Conservation (phyloP, 2,888 invertebrate genomes). For the Perdita meconis region DNA sequence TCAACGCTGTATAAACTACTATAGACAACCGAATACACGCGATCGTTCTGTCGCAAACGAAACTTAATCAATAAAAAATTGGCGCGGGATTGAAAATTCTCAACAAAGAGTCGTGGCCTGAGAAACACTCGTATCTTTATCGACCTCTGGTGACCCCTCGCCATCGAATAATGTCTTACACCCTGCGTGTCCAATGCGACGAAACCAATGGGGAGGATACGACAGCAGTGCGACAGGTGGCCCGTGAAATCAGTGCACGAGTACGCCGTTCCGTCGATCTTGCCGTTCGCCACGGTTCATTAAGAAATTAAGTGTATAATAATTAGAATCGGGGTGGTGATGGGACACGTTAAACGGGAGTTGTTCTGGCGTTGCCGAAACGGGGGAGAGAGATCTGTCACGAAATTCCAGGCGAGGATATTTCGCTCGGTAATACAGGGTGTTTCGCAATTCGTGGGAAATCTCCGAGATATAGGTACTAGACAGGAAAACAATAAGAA, state of each 20-base stretch:
- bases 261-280: conserved; percentile 73
- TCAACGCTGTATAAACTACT: too few relatives aligned
- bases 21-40: too few relatives aligned
- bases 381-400: background rate
- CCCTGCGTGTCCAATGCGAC: conserved; percentile 80
- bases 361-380: conserved; percentile 28
- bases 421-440: too few relatives aligned
- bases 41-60: too few relatives aligned
- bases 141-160: conserved; percentile 41
- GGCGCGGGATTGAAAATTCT: background rate
- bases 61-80: background rate
- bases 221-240: conserved; percentile 82
- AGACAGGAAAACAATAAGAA: too few relatives aligned
- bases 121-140: conserved; percentile 31
- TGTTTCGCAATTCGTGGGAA: too few relatives aligned
- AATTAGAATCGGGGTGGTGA: conserved; percentile 72
- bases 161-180: conserved; percentile 78
- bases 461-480: background rate
- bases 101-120: background rate
- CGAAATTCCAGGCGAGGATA: conserved; percentile 18
- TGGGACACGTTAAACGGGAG: conserved; percentile 59
- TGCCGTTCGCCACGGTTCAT: conserved; percentile 76
- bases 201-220: conserved; percentile 76
- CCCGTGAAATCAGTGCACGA: conserved; percentile 83
- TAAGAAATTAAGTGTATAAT: conserved; percentile 79